phyloP scores from a whole-genome alignment of 1,140 invertebrate species.

The Drosophila neocordata region DNA sequence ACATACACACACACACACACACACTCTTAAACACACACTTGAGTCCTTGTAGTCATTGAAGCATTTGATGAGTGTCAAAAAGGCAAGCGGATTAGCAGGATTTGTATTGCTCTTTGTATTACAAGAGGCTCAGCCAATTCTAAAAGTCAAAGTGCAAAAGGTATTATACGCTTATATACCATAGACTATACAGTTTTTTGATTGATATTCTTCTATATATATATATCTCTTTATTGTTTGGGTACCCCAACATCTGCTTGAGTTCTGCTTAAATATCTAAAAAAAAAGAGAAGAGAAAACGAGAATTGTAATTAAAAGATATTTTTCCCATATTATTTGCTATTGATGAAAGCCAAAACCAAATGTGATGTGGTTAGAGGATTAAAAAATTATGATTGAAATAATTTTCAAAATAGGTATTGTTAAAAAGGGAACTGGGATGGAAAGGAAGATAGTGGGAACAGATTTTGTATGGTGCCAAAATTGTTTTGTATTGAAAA shows the following conservation, averaged over 20 bases:
- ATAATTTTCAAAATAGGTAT: neutral
- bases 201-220: slow-evolving; percentile 41
- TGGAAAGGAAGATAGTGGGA: neutral
- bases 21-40: slow-evolving; percentile 56
- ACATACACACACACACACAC: slow-evolving; percentile 43
- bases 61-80: slow-evolving; percentile 76
- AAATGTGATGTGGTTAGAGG: slow-evolving; percentile 45
- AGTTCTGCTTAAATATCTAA: slow-evolving; percentile 33
- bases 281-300: neutral
- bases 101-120: slow-evolving; percentile 55
- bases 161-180: slow-evolving; percentile 69
- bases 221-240: slow-evolving; percentile 1
- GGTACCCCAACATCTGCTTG: slow-evolving; percentile 52
- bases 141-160: slow-evolving; percentile 71
- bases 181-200: slow-evolving; percentile 51
- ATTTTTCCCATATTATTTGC: slow-evolving; percentile 42
- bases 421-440: neutral
- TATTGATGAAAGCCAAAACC: slow-evolving; percentile 59
- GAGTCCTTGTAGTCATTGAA: slow-evolving; percentile 55
- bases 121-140: slow-evolving; percentile 64
- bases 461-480: neutral
- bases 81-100: slow-evolving; percentile 75
- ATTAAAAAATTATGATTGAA: neutral
- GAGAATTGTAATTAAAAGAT: slow-evolving; percentile 65
- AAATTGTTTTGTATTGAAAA: neutral